phyloP scores from a whole-genome alignment of 2,888 invertebrate genomes.

The Epinotia nisella region DNA sequence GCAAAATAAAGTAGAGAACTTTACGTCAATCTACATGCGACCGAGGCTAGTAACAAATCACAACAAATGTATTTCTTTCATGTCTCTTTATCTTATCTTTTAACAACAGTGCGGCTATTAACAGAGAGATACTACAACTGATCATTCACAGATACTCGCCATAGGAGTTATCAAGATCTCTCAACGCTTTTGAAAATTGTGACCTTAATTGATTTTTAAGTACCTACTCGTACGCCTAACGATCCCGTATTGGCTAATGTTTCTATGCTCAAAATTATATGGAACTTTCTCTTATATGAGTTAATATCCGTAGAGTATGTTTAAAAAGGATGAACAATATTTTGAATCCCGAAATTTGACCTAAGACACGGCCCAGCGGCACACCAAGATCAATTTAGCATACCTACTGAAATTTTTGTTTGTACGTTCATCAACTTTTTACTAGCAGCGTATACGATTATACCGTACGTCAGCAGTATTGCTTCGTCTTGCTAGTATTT shows the following conservation, averaged over 20 bases:
- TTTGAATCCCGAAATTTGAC: background rate
- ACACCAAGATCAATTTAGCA: background rate
- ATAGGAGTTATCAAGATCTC: conserved; percentile 43
- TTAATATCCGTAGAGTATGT: conserved; percentile 18
- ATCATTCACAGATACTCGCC: conserved; percentile 41
- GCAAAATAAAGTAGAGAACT: background rate
- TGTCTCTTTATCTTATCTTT: conserved; percentile 42
- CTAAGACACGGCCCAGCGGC: background rate
- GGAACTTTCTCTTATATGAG: conserved; percentile 39
- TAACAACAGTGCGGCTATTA: conserved; percentile 35
- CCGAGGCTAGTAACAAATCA: conserved; percentile 34
- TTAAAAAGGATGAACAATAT: background rate
- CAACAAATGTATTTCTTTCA: conserved; percentile 40
- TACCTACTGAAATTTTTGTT: background rate
- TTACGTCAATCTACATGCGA: conserved; percentile 23
- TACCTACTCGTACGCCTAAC: conserved; percentile 43
- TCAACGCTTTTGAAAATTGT: conserved; percentile 45
- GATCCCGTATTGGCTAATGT: conserved; percentile 40
- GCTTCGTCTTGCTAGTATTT: background rate
- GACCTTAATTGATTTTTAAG: conserved; percentile 51
- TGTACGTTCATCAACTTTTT: background rate
- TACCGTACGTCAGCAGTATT: background rate
- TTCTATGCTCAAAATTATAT: conserved; percentile 35
- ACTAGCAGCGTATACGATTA: background rate
- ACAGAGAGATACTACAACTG: conserved; percentile 37